These are phyloP conservation scores for Gambusia yucatana DNA, from an alignment of 2,797 vertebrate species.

Conservation along the genomic window DNA sequence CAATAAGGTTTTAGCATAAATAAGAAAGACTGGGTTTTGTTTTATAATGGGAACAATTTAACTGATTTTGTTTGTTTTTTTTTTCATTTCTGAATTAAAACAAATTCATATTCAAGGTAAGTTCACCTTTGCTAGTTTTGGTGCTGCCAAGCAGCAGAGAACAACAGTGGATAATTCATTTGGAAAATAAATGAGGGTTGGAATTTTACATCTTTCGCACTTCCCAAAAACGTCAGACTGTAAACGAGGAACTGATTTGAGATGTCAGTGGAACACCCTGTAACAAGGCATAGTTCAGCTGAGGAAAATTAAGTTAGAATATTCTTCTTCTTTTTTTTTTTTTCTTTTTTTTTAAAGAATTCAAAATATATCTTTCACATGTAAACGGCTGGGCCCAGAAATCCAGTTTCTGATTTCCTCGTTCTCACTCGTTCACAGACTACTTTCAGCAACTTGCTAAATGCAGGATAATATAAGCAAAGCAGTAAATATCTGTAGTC, in stretches of 20 bases:
- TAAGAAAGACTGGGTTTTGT: not conserved
- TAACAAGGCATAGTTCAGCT: not conserved
- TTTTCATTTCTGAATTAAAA: slow-evolving; percentile 9
- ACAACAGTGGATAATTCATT: not conserved
- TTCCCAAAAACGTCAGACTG: not conserved
- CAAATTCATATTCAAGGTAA: not conserved
- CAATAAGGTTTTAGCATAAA: not conserved
- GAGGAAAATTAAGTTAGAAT: not conserved
- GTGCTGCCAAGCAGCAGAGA: slow-evolving; percentile 11
- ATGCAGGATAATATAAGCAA: slow-evolving; percentile 28
- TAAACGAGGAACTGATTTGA: not conserved
- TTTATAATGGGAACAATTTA: not conserved
- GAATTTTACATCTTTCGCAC: not conserved
- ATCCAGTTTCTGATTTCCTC: slow-evolving; percentile 28
- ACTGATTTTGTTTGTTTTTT: not conserved
- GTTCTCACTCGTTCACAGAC: slow-evolving; percentile 4
- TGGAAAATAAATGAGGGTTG: not conserved
- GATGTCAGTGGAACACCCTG: slow-evolving; percentile 3
- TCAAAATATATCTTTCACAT: not conserved
- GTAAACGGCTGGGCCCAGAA: not conserved
- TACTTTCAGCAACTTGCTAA: slow-evolving; percentile 27
- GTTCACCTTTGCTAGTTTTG: slow-evolving; percentile 6
- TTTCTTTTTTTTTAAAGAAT: not conserved
- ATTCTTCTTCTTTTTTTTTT: not conserved
- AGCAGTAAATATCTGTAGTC: slow-evolving; percentile 40